phyloP scores from a whole-genome alignment of 2,113 vertebrate genomes.

The human (Homo sapiens) region DNA sequence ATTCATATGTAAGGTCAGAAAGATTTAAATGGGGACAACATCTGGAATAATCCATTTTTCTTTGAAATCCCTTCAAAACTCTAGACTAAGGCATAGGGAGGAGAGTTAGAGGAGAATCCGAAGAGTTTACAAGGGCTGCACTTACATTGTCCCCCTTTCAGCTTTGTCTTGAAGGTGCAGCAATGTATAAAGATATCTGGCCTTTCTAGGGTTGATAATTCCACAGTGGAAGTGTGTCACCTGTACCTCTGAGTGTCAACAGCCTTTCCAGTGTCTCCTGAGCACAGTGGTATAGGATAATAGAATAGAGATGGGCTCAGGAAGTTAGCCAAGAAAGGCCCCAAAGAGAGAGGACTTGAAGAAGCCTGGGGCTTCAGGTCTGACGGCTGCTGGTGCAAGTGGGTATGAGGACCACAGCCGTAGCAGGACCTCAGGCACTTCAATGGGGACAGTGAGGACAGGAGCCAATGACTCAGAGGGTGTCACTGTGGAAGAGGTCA shows the following conservation, averaged over 20 bases:
- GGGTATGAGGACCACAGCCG: fast-evolving
- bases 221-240: neutral
- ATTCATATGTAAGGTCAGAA: neutral
- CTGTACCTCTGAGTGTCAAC: neutral
- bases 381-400: fast-evolving
- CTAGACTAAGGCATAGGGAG: neutral
- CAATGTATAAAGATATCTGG: neutral
- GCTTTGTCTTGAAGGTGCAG: neutral
- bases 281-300: neutral
- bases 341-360: neutral
- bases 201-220: neutral
- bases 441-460: neutral
- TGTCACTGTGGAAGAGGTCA: neutral
- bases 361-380: neutral
- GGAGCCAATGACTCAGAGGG: neutral
- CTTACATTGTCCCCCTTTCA: neutral
- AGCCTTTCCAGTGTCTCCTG: neutral
- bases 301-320: neutral
- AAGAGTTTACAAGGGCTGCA: neutral
- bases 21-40: neutral
- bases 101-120: neutral
- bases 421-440: neutral
- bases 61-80: neutral
- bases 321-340: neutral
- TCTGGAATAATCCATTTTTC: neutral